Evolutionary conservation across 1,140 invertebrate genomes (phyloP), one percentile per base, ranked within the genome.

Genomic region (Leucophenga varia): DNA sequence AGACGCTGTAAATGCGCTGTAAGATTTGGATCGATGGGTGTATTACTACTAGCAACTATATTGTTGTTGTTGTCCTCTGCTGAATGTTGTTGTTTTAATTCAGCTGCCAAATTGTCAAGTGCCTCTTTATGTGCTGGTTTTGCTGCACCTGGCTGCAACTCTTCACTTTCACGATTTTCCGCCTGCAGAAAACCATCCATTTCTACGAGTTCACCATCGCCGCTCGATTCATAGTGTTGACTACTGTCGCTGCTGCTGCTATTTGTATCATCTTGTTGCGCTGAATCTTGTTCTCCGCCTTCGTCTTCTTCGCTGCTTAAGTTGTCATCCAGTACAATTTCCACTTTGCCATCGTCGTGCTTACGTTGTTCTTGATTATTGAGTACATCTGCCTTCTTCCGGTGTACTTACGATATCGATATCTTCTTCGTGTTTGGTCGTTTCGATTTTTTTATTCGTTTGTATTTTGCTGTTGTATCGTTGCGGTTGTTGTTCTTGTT

Each of bases 1-100:
- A 75, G 35, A 6, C 72, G 47, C 41, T 75, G 73, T 12, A 75
- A 41, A 38, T 75, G 73, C 4, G 69, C 64, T 8, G 68, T 72
- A 10, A 75, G 37, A 2, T 57, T 64, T 8, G 64, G 67, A 58
- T 73, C 61, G 10, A 74, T 61, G 12, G 58, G 47, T 0, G 63
- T 56, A 9, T 49, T 42, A 34, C 5, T 51, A 20, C 12, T 41
- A 22, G 13, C 39, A 20, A 1, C 6, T 28, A 13, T 28, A 3
- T 16, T 3, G 8, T 12, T 30, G 12, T 30, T 12, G 12, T 30
- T 7, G 7, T 30, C 25, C 25, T 30, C 12, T 30, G 25, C 7
- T 30, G 25, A 30, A 30, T 8, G 7, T 30, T n/a, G n/a, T 21
- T 57, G 49, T 12, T 57, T 57, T 1, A 57, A 28, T 17, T 57